Evolutionary conservation across 1,140 invertebrate species (phyloP).

Genomic region (Chymomyza costata): DNA sequence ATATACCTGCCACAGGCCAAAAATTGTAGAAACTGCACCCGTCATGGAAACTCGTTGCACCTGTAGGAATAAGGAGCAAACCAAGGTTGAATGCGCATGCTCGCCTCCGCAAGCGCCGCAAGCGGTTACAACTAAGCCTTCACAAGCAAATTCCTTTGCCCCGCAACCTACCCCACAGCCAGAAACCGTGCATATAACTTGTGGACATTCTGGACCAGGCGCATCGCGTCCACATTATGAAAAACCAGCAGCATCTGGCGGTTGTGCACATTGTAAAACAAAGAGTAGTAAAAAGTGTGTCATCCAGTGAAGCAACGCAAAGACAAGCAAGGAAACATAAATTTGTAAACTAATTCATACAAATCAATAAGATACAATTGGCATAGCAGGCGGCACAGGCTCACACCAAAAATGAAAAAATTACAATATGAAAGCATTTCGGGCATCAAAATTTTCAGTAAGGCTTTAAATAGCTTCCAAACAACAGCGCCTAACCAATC

Average conservation of each 20-base stretch:
- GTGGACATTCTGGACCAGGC: conserved; percentile 9
- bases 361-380: not conserved
- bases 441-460: conserved; percentile 6
- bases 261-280: not conserved
- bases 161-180: no score
- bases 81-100: conserved; percentile 14
- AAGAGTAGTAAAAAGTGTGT: conserved; percentile 1
- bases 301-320: conserved; percentile 6
- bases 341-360: not conserved
- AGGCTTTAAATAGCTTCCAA: no score
- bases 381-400: conserved; percentile 5
- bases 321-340: not conserved
- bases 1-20: conserved; percentile 25
- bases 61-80: conserved; percentile 11
- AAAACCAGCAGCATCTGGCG: not conserved
- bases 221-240: not conserved
- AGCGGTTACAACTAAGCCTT: not conserved
- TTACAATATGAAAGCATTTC: not conserved
- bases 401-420: not conserved
- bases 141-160: no score
- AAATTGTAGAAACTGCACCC: not conserved
- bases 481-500: conserved; percentile 4
- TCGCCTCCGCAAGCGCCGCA: not conserved
- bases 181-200: conserved; percentile 19
- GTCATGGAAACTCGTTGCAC: conserved; percentile 21